Percentiles rank a stretch among this genome's conserved stretches.
phyloP scores from a whole-genome alignment of 2,113 vertebrate genomes.

The Genyomyrus donnyi region DNA sequence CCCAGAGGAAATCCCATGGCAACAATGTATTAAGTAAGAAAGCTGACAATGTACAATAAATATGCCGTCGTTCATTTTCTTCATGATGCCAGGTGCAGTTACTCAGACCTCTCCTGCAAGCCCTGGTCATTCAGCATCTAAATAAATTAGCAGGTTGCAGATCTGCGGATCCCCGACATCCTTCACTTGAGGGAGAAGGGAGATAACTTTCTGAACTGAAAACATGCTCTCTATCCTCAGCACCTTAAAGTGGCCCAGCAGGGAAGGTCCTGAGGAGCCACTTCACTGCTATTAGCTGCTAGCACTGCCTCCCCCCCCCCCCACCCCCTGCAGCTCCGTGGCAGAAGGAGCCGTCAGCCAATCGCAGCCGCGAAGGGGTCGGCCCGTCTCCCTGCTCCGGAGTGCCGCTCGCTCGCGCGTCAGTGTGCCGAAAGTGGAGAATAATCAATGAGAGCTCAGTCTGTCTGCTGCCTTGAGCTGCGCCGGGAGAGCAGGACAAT shows the following conservation, averaged over 20 bases:
- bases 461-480: slow-evolving; percentile 6
- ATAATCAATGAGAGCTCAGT: slow-evolving; percentile 24
- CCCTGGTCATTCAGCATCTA: background rate
- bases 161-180: background rate
- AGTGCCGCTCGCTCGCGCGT: slow-evolving; percentile 19
- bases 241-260: background rate
- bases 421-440: slow-evolving; percentile 23
- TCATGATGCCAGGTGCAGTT: background rate
- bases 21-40: background rate
- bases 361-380: background rate
- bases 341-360: slow-evolving; percentile 17
- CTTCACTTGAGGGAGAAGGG: background rate
- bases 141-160: background rate
- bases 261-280: background rate
- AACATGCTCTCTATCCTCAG: background rate
- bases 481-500: background rate
- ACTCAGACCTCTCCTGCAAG: background rate
- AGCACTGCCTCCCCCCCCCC: background rate
- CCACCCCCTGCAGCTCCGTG: background rate
- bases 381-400: slow-evolving; percentile 1
- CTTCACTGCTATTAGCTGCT: slow-evolving; percentile 16
- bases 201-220: background rate
- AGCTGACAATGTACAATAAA: background rate
- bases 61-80: background rate
- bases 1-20: background rate